Percentiles rank a stretch among this genome's conserved stretches.
These are phyloP conservation scores for Vanacampus margaritifer DNA, from an alignment of 2,113 vertebrate genomes.

Conservation along the genomic window DNA sequence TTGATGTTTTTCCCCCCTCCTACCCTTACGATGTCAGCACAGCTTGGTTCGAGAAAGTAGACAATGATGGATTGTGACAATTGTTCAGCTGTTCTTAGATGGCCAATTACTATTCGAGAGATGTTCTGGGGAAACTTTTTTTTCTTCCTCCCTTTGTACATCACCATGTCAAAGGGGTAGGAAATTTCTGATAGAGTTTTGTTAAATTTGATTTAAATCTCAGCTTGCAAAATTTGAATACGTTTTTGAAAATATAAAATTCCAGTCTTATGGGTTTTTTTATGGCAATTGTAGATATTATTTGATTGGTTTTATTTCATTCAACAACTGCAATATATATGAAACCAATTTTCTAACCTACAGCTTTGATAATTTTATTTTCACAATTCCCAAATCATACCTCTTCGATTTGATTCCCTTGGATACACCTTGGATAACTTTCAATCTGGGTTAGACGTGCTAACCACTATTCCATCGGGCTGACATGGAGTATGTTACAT, in stretches of 20 bases:
- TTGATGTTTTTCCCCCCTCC: constrained; percentile 12
- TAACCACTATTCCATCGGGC: not conserved
- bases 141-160: not conserved
- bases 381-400: too few species aligned
- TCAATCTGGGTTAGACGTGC: not conserved
- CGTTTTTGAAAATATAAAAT: not conserved
- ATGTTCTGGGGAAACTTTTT: constrained; percentile 13
- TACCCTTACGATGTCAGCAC: constrained; percentile 17
- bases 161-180: not conserved
- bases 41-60: constrained; percentile 14
- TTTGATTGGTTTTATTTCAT: too few species aligned
- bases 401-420: too few species aligned
- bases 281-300: too few species aligned
- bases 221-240: not conserved
- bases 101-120: not conserved
- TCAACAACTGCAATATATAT: too few species aligned
- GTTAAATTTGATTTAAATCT: not conserved
- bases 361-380: too few species aligned
- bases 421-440: too few species aligned
- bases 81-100: constrained; percentile 23
- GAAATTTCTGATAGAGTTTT: not conserved
- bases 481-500: not conserved
- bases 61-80: constrained; percentile 16
- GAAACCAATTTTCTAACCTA: too few species aligned
- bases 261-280: too few species aligned